Percentiles rank a stretch among this genome's conserved stretches.
These are phyloP conservation scores for Drosophila nebulosa DNA, from an alignment of 1,140 invertebrate species.

Conservation along the genomic window DNA sequence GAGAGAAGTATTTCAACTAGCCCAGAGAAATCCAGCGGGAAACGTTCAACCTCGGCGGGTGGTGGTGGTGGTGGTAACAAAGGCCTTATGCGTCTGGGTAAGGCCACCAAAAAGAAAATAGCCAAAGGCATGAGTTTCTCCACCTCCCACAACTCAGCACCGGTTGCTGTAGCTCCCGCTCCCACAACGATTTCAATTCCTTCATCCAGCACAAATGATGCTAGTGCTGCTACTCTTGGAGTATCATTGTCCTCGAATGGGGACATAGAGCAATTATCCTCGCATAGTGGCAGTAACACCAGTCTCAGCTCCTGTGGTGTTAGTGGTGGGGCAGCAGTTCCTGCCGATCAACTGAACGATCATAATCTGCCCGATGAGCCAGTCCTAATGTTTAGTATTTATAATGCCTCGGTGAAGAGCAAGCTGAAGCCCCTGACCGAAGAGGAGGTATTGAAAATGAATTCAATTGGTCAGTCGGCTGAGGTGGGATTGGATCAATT, in stretches of 20 bases:
- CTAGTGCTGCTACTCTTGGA: conserved; percentile 6
- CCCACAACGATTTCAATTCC: neutral
- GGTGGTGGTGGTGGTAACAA: conserved; percentile 37
- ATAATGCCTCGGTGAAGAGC: conserved; percentile 63
- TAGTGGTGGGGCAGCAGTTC: neutral
- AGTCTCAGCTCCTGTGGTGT: conserved; percentile 59
- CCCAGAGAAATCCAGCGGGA: conserved; percentile 24
- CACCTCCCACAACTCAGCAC: conserved; percentile 8
- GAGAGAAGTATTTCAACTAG: conserved; percentile 10
- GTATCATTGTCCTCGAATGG: conserved; percentile 2
- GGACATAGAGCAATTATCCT: conserved; percentile 50
- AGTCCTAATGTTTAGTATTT: conserved; percentile 72
- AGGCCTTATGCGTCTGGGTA: conserved; percentile 66
- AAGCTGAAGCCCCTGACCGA: conserved; percentile 76
- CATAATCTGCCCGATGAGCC: conserved; percentile 36
- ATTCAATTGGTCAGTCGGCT: conserved; percentile 62
- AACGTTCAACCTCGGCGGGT: neutral
- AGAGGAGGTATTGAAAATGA: conserved; percentile 80
- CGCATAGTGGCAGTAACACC: conserved; percentile 66
- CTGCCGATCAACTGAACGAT: neutral
- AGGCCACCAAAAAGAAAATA: conserved; percentile 74
- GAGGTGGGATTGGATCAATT: conserved; percentile 36
- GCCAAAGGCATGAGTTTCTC: conserved; percentile 76
- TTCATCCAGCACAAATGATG: conserved; percentile 20
- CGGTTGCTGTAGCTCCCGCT: neutral